Evolutionary conservation across 2,888 invertebrate genomes (phyloP).

Genomic region (Nomada fabriciana): DNA sequence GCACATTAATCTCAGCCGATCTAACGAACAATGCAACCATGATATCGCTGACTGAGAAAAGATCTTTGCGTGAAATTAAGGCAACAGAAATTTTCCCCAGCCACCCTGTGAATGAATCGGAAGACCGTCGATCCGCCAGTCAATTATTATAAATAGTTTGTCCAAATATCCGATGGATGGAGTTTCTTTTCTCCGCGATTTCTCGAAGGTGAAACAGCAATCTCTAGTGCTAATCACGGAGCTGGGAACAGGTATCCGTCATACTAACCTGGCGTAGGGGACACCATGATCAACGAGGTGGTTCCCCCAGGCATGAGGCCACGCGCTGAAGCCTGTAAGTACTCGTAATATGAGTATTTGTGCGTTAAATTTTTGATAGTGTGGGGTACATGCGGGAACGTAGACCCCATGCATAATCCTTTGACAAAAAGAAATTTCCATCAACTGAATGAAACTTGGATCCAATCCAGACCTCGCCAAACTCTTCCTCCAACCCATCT

Average conservation of each 20-base stretch:
- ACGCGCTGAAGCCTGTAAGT: conserved; percentile 67
- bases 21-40: too few relatives aligned
- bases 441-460: too few relatives aligned
- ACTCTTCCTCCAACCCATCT: too few relatives aligned
- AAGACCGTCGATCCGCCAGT: conserved; percentile 28
- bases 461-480: too few relatives aligned
- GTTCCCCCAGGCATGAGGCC: conserved; percentile 73
- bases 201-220: conserved; percentile 45
- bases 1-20: neutral
- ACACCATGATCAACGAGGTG: conserved; percentile 75
- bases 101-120: conserved; percentile 4
- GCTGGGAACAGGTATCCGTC: neutral
- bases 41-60: neutral
- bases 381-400: conserved; percentile 65
- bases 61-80: neutral
- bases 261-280: conserved; percentile 76
- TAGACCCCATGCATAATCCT: conserved; percentile 56
- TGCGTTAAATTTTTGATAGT: conserved; percentile 72
- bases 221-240: conserved; percentile 24
- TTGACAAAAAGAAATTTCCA: conserved; percentile 10
- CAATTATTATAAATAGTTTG: conserved; percentile 42
- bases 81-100: neutral
- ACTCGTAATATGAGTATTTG: conserved; percentile 71
- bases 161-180: conserved; percentile 48
- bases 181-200: conserved; percentile 7